Conservation (phyloP, 2,888 invertebrate genomes). For the Crossocerus cetratus region DNA sequence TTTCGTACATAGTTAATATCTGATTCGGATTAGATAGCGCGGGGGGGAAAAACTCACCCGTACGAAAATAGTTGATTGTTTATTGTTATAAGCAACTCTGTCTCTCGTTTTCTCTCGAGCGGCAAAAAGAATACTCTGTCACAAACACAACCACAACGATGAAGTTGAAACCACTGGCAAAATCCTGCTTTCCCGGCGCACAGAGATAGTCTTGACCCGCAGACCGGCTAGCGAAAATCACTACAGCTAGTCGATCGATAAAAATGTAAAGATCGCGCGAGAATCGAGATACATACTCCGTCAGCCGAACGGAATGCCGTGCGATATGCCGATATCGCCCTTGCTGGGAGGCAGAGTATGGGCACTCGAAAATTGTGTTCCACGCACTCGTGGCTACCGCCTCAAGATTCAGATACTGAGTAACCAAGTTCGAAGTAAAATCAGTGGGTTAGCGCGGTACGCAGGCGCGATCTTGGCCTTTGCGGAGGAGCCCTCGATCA, state of each 20-base stretch:
- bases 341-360: not conserved
- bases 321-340: slow-evolving; percentile 5
- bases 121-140: slow-evolving; percentile 11
- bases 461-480: slow-evolving; percentile 29
- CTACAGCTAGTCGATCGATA: not conserved
- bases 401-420: slow-evolving; percentile 42
- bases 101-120: not conserved
- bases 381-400: slow-evolving; percentile 28
- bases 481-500: not conserved
- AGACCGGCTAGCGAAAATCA: too few relatives aligned
- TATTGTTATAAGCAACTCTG: not conserved
- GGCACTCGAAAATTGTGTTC: slow-evolving; percentile 9
- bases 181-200: not conserved
- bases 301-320: too few relatives aligned
- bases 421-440: slow-evolving; percentile 49
- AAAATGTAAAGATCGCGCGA: not conserved
- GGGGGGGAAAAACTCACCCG: not conserved
- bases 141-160: slow-evolving; percentile 21
- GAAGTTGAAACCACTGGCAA: not conserved
- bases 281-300: too few relatives aligned
- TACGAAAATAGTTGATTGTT: not conserved
- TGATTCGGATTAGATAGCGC: too few relatives aligned
- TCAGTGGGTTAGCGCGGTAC: slow-evolving; percentile 41
- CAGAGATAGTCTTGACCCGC: too few relatives aligned
- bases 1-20: too few relatives aligned